Conservation (phyloP, 1,140 invertebrate genomes). For the Adelges cooleyi region DNA sequence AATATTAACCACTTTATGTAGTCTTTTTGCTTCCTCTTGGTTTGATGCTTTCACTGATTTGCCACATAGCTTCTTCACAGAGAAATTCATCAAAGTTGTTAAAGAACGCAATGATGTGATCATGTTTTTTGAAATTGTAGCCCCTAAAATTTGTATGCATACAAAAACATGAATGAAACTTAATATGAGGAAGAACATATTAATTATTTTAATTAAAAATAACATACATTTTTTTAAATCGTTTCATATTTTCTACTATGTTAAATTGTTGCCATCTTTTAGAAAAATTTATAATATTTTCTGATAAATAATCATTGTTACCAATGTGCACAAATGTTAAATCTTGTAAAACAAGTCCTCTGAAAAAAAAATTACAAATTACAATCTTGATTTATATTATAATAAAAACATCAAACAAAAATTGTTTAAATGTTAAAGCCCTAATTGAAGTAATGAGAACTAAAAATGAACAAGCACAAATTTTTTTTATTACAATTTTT, state of each 20-base stretch:
- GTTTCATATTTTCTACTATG: slow-evolving; percentile 93
- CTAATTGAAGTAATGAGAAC: no score
- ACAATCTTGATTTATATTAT: slow-evolving; percentile 29
- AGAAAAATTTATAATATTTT: slow-evolving; percentile 88
- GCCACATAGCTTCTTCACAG: slow-evolving; percentile 94
- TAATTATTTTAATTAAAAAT: not conserved
- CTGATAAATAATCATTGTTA: slow-evolving; percentile 74
- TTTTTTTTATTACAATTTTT: no score
- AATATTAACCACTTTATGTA: not conserved
- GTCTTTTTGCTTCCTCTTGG: slow-evolving; percentile 56
- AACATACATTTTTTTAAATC: slow-evolving; percentile 82
- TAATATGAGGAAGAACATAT: no score
- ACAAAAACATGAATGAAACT: not conserved
- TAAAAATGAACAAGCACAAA: no score
- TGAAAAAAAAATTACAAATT: slow-evolving; percentile 44
- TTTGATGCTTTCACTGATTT: slow-evolving; percentile 91
- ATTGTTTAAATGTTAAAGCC: no score
- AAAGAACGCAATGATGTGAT: slow-evolving; percentile 87
- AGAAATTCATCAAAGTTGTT: slow-evolving; percentile 93
- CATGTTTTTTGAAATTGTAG: slow-evolving; percentile 81
- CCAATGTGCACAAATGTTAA: slow-evolving; percentile 98
- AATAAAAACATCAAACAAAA: no score
- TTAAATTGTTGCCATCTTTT: slow-evolving; percentile 98
- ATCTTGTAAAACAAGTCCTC: slow-evolving; percentile 95
- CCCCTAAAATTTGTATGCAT: slow-evolving; percentile 44